Evolutionary conservation across 1,140 invertebrate genomes (phyloP).

Genomic region (Apis dorsata): DNA sequence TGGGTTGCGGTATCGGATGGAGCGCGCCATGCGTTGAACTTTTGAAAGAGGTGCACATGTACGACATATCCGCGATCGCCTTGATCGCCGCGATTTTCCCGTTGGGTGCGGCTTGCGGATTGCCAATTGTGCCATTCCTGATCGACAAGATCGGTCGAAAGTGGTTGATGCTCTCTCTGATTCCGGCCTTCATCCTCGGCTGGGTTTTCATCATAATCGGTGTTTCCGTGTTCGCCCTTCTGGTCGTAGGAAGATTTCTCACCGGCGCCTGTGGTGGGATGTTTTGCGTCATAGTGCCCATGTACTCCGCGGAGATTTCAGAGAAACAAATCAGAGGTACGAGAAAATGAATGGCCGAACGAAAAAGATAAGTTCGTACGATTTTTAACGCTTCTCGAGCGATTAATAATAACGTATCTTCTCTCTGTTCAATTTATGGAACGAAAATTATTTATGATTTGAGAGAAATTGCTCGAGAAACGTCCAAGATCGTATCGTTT

Average conservation of each 20-base stretch:
- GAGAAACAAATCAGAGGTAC: constrained; percentile 80
- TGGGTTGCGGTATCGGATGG: constrained; percentile 77
- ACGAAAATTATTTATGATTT: too few species aligned
- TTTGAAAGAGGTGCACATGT: constrained; percentile 64
- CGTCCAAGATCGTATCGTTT: too few species aligned
- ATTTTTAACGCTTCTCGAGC: too few species aligned
- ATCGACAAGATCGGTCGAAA: constrained; percentile 81
- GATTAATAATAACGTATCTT: too few species aligned
- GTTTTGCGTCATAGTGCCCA: constrained; percentile 79
- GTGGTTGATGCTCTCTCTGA: constrained; percentile 75
- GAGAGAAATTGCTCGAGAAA: too few species aligned
- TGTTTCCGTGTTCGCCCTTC: constrained; percentile 64
- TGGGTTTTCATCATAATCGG: constrained; percentile 78
- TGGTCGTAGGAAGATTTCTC: constrained; percentile 77
- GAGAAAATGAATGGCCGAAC: not conserved
- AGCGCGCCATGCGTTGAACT: constrained; percentile 76
- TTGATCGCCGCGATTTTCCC: constrained; percentile 80
- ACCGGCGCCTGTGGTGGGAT: constrained; percentile 80
- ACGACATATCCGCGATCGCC: constrained; percentile 66
- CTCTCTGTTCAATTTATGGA: too few species aligned
- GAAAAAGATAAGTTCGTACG: too few species aligned
- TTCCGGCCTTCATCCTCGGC: constrained; percentile 78
- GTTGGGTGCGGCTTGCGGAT: constrained; percentile 78
- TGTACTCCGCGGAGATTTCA: constrained; percentile 81
- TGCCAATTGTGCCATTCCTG: constrained; percentile 77